Base-by-base conservation (phyloP, 2,113 vertebrate genomes). In the Alectura lathami region DNA sequence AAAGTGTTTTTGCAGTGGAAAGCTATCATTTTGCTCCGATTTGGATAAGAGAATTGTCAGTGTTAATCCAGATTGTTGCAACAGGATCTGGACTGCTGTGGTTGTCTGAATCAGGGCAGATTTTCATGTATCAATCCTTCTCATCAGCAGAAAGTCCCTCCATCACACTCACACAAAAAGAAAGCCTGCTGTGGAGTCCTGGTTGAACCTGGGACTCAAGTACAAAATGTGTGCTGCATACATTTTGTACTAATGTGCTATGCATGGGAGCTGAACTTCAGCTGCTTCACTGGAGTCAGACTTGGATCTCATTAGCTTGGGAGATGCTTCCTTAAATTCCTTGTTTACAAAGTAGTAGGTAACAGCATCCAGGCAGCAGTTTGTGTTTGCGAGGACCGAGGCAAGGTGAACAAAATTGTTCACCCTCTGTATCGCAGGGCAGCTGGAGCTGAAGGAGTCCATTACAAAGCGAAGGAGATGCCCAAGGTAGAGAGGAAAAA, bases 341-440 rank as follows among this genome's bases (percentile, higher is more conserved):
- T 87, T 86, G 72, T 81, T 96, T 48, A 97, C 96, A 26, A 97
- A 97, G 50, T 97, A 98, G 94, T 97, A 98, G 30, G 91, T 96
- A 62, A 98, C 57, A 43, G 96, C 94, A 50, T 97, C 98, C 63
- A 98, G 83, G 74, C 94, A 97, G 60, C 97, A 97, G 94, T 98
- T 98, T 1, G 76, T 96, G 59, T 95, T 97, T 54, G 97, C 91
- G 0, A 98, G 54, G 64, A 91, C 74, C 0, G 91, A 95, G 32
- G 96, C 34, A 0, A 88, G 32, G 74, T 97, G 94, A 5, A 97
- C 81, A 1, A 96, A 96, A n/a, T 92, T 70, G 12, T 93, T 88
- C 3, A 91, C 29, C 3, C 23, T 50, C 43, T 67, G 53, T 62
- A 96, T 70, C 0, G 66, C 51, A 20, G 73, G 47, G 62, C 96